Percentiles rank a stretch among this genome's conserved stretches.
These are phyloP conservation scores for Drosophila mercatorum DNA, from an alignment of 2,888 invertebrate species.

Conservation along the genomic window DNA sequence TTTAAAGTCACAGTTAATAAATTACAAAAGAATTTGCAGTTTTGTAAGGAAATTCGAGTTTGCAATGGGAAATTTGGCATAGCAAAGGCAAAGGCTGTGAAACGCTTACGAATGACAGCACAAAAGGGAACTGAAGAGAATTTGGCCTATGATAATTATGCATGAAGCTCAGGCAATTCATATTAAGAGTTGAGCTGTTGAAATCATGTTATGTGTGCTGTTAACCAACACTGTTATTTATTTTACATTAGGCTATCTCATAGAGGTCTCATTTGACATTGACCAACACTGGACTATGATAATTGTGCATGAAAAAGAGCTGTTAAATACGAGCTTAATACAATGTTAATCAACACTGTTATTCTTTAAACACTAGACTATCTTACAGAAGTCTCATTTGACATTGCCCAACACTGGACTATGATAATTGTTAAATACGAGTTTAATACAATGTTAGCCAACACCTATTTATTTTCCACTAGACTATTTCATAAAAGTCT, in stretches of 20 bases:
- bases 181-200: background rate
- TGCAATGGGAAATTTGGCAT: background rate
- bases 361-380: too few species aligned
- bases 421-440: background rate
- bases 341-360: background rate
- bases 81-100: background rate
- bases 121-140: background rate
- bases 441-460: background rate
- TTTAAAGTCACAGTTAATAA: constrained; percentile 9
- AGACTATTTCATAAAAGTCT: background rate
- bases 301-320: background rate
- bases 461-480: background rate
- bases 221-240: background rate
- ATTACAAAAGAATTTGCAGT: constrained; percentile 6
- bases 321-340: background rate
- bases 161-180: background rate
- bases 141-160: background rate
- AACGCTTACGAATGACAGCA: background rate
- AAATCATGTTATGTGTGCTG: background rate
- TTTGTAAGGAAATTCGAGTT: background rate
- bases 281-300: background rate
- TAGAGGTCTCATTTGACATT: background rate
- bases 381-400: background rate
- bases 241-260: too few species aligned
- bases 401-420: too few species aligned